Evolutionary conservation across 2,888 invertebrate species (phyloP), one percentile per base, ranked within the genome.

Genomic region (Heliconius aoede): DNA sequence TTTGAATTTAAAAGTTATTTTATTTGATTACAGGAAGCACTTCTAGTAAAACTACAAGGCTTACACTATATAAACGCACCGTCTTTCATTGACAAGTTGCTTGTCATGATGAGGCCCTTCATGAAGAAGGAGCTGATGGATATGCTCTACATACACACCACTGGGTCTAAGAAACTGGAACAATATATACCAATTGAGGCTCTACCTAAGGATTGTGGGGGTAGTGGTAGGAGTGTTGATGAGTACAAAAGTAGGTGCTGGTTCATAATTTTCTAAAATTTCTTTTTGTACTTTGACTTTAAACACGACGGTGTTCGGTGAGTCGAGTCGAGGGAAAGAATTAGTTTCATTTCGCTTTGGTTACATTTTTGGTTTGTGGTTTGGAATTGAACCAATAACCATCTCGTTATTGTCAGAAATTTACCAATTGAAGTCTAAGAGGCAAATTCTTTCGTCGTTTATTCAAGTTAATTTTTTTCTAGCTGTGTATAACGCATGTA

Each of bases 41-140:
- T 95, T 85, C 95, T 96, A 0, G 93, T 96, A 2, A 92, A 96
- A 30, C 86, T 96, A 8, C 95, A 95, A 81, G 95, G 95, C 0
- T 87, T 96, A 28, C 96, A 96, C 83, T 96, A 96, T 76, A 88
- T 96, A 74, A 96, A 96, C 82, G 95, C 95, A 3, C 95, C 95
- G 1, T 91, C 95, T 0, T 95, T 96, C 68, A 95, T 96, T 90
- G 96, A 96, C 82, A 95, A 95, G 83, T 89, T 96, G 65, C 80
- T 96, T 84, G 92, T 95, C 3, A 84, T 96, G 80, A 94, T 96
- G 90, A 95, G 91, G 83, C 96, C 96, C 0, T 96, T 96, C 81
- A 95, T 96, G 95, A 96, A 96, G 83, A 96, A 96, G 80, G 95
- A 96, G 80, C 85, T 96, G 1, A 82, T 88, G 30, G 87, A 86